phyloP scores from a whole-genome alignment of 2,888 invertebrate species.

The Laothoe populi region DNA sequence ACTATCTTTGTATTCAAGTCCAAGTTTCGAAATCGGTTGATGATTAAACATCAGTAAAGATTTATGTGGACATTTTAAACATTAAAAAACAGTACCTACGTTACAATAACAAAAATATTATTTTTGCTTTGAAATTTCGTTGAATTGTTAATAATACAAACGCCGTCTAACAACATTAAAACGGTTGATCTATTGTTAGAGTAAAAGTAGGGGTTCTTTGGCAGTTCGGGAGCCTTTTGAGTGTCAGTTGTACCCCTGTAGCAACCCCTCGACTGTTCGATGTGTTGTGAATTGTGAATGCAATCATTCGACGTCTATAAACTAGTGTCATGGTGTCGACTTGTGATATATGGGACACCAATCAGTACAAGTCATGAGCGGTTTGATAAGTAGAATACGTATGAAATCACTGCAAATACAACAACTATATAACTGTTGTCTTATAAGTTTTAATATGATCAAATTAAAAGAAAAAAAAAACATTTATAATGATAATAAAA shows the following conservation, averaged over 20 bases:
- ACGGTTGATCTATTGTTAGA: constrained; percentile 9
- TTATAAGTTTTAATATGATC: too few species aligned
- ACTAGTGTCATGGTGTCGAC: background rate
- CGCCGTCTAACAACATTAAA: constrained; percentile 18
- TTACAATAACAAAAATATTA: constrained; percentile 18
- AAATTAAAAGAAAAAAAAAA: too few species aligned
- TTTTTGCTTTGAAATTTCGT: background rate
- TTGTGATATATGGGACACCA: constrained; percentile 8
- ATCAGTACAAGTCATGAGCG: background rate
- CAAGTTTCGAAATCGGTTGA: background rate
- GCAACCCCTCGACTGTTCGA: constrained; percentile 1
- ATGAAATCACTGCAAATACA: too few species aligned
- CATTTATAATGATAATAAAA: too few species aligned
- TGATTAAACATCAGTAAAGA: too few species aligned
- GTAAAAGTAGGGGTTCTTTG: background rate
- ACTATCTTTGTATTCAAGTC: too few species aligned
- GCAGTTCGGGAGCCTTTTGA: background rate
- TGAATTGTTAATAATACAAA: constrained; percentile 11
- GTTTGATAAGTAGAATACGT: background rate
- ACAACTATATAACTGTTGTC: too few species aligned
- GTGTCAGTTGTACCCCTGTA: background rate
- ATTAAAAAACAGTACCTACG: constrained; percentile 6
- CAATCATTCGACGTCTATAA: constrained; percentile 24
- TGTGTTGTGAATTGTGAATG: constrained; percentile 10
- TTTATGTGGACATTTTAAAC: too few species aligned